Evolutionary conservation across 2,113 vertebrate species (phyloP).

Genomic region (Sardina pilchardus): DNA sequence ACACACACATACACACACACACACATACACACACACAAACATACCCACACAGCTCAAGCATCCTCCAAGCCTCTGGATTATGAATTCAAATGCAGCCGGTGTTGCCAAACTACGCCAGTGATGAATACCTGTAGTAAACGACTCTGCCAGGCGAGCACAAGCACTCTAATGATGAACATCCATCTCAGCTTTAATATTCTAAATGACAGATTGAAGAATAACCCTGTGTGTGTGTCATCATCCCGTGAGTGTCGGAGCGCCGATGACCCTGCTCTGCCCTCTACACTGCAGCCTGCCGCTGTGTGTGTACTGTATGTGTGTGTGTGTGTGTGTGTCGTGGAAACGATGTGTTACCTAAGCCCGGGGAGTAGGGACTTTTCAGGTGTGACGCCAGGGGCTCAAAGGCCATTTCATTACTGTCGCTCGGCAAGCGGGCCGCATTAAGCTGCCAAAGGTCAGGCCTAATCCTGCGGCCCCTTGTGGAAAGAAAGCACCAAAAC

Average conservation of each 20-base stretch:
- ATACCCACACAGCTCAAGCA: conserved; percentile 14
- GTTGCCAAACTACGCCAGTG: background rate
- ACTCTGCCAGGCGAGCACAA: background rate
- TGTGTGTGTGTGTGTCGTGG: conserved; percentile 29
- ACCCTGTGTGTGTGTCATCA: background rate
- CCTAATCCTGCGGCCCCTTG: conserved; percentile 32
- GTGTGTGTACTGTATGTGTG: conserved; percentile 29
- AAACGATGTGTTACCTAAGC: conserved; percentile 14
- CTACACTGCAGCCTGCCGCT: conserved; percentile 44
- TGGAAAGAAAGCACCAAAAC: conserved; percentile 1
- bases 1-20: conserved; percentile 28
- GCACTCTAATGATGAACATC: conserved; percentile 21
- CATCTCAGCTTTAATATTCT: background rate
- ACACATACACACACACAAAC: conserved; percentile 32
- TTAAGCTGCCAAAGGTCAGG: conserved; percentile 53
- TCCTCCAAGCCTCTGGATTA: conserved; percentile 37
- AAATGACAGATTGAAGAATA: conserved; percentile 5
- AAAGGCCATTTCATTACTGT: conserved; percentile 51
- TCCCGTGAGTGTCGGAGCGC: background rate
- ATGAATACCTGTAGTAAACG: conserved; percentile 8
- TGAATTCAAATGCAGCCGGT: conserved; percentile 38
- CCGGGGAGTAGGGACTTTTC: background rate
- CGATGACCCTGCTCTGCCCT: conserved; percentile 53
- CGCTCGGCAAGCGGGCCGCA: conserved; percentile 35
- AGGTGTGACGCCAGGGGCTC: conserved; percentile 26